Base-by-base conservation (phyloP, 2,797 vertebrate species). In the Helarctos malayanus region DNA sequence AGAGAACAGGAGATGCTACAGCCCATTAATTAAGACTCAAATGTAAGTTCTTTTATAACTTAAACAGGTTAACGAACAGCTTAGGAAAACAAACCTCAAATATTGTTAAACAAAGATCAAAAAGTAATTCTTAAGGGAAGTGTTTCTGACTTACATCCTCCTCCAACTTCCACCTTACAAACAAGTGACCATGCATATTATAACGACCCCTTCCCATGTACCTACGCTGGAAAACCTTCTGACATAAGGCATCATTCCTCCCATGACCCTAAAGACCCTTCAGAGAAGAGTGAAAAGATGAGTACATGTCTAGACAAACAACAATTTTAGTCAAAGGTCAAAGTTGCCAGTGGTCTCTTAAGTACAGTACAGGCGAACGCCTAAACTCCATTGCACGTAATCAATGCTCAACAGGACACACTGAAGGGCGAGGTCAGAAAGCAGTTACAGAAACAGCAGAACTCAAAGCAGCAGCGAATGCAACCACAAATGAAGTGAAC, bases 211-310 rank as follows among this genome's bases (percentile, higher is more conserved):
- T 95, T 96, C 96, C 25, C 89, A 98, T 95, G 87, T 78, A 92
- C 95, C 98, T 57, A 63, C 97, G 90, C 69, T 97, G 96, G 98
- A 97, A 97, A 97, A 98, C 97, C 97, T 98, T 98, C 98, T 98
- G 98, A 98, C 95, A 97, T 84, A 87, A 97, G 97, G 98, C 94
- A 98, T 96, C 97, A 98, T 96, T 96, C 85, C 95, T 97, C 95
- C 96, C 95, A 61, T 90, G 97, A 98, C 97, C 97, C 98, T 98
- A 98, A 97, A 98, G 97, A 98, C 94, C 97, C 96, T 98, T 98
- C 97, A 98, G 93, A 84, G 75, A 97, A 97, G 65, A 98, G 88
- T 88, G 49, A 95, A 98, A 59, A 96, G 18, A 97, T 61, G 91
- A 98, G 96, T 63, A 93, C 73, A 96, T 98, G 97, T 98, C 95